Percentiles rank a stretch among this genome's conserved stretches.
Evolutionary conservation across 1,140 invertebrate genomes (phyloP).

Genomic region (Aporrectodea caliginosa): DNA sequence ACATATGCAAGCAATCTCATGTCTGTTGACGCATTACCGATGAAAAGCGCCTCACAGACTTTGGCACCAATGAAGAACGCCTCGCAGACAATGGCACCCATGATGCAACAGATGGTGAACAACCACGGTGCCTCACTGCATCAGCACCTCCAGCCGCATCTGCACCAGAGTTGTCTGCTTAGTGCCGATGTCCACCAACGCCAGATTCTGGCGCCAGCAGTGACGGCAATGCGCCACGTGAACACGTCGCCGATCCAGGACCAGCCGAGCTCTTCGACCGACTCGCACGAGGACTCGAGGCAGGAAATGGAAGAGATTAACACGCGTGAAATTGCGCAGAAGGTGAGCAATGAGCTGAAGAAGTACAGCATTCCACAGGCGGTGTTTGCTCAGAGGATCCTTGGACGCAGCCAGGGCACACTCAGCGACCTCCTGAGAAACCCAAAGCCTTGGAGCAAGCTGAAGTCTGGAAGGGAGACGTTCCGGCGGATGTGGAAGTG

Average conservation of each 20-base stretch:
- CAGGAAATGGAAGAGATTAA: constrained; percentile 58
- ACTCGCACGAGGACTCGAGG: not conserved
- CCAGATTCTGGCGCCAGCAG: not conserved
- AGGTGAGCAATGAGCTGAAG: constrained; percentile 97
- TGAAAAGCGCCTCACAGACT: not conserved
- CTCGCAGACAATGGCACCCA: not conserved
- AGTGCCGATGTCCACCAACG: not conserved
- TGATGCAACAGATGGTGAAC: not conserved
- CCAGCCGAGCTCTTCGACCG: constrained; percentile 16
- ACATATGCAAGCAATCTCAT: not conserved
- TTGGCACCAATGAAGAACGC: not conserved
- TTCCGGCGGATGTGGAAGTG: constrained; percentile 99
- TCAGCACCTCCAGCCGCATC: not conserved
- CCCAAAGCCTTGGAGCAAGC: constrained; percentile 99
- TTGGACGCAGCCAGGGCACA: constrained; percentile 96
- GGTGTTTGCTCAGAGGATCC: constrained; percentile 95
- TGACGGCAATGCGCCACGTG: not conserved
- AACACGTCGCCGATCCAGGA: not conserved
- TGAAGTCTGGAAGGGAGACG: constrained; percentile 97
- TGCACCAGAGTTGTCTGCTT: not conserved
- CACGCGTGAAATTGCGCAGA: constrained; percentile 96
- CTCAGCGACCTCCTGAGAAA: constrained; percentile 94
- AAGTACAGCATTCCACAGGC: constrained; percentile 99
- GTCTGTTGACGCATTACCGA: not conserved
- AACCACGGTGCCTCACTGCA: not conserved